phyloP scores from a whole-genome alignment of 2,888 invertebrate genomes.

The Tachina lurida region DNA sequence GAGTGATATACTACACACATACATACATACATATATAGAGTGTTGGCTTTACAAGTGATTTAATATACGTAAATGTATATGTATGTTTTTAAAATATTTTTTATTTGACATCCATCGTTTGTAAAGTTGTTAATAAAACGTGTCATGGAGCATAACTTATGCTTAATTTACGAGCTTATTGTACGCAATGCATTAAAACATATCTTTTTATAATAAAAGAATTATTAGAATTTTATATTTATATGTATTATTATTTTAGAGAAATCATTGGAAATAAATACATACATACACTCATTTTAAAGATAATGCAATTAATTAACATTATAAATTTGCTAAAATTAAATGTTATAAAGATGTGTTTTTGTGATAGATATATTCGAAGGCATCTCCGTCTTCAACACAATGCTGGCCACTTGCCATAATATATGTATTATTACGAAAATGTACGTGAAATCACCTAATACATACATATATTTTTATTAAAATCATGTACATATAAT shows the following conservation, averaged over 20 bases:
- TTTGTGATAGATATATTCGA: too few species aligned
- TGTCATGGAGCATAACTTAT: conserved; percentile 72
- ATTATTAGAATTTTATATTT: conserved; percentile 4
- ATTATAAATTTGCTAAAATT: not conserved
- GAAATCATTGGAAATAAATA: not conserved
- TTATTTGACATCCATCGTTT: conserved; percentile 58
- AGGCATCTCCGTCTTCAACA: too few species aligned
- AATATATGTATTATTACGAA: too few species aligned
- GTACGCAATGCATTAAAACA: conserved; percentile 62
- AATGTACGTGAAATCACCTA: too few species aligned
- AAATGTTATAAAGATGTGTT: too few species aligned
- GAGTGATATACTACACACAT: too few species aligned
- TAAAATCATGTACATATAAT: too few species aligned
- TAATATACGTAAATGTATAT: not conserved
- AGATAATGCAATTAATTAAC: not conserved
- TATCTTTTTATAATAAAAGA: not conserved
- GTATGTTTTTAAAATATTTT: conserved; percentile 28
- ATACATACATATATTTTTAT: too few species aligned
- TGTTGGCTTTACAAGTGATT: conserved; percentile 35
- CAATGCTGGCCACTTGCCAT: too few species aligned
- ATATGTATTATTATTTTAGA: too few species aligned
- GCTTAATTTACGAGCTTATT: conserved; percentile 74
- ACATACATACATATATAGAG: not conserved
- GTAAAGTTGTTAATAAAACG: conserved; percentile 66
- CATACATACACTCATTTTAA: not conserved